phyloP scores from a whole-genome alignment of 2,113 vertebrate species.

The Peucedramus taeniatus region DNA sequence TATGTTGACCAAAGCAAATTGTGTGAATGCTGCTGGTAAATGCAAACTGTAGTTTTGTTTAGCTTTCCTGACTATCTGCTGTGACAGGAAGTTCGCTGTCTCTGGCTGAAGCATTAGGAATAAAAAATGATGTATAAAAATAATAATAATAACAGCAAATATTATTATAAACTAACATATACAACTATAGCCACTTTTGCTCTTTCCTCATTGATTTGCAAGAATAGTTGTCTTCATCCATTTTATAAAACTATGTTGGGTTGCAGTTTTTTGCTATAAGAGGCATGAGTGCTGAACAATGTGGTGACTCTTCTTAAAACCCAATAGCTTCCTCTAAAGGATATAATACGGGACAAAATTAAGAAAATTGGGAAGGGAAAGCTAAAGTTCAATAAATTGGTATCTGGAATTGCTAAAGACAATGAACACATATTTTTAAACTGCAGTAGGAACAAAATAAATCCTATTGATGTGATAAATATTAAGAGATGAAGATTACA shows the following conservation, averaged over 20 bases:
- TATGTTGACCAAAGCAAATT: constrained; percentile 11
- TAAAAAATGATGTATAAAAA: background rate
- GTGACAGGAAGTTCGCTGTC: background rate
- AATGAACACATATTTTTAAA: background rate
- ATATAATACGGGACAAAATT: background rate
- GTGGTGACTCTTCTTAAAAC: background rate
- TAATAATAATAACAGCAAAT: background rate
- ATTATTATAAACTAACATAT: background rate
- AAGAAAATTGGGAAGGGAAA: background rate
- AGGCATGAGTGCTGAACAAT: background rate
- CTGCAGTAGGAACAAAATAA: background rate
- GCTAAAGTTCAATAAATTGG: background rate
- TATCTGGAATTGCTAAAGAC: background rate
- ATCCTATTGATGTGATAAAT: background rate
- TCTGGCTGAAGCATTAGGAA: background rate
- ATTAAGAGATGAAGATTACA: background rate
- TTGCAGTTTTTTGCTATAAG: background rate
- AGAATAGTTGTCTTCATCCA: background rate
- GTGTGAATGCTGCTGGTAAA: constrained; percentile 12
- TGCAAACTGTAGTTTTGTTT: background rate
- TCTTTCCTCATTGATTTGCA: background rate
- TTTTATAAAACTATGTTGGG: background rate
- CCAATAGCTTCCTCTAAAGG: background rate
- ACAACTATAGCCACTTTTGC: background rate
- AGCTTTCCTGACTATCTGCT: background rate